Evolutionary conservation across 2,113 vertebrate genomes (phyloP).

Genomic region (Acanthisitta chloris): DNA sequence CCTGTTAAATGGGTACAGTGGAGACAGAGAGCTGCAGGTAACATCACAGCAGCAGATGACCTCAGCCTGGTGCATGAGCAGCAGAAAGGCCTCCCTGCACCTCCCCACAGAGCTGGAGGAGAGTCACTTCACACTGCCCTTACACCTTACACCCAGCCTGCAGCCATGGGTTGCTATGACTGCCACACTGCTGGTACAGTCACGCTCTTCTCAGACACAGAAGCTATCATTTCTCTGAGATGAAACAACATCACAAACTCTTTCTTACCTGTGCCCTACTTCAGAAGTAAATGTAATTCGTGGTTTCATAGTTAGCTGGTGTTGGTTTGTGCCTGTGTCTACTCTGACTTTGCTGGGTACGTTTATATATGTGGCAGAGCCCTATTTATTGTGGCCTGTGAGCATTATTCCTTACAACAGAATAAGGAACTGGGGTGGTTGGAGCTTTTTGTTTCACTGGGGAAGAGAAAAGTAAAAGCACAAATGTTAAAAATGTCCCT

Average conservation of each 20-base stretch:
- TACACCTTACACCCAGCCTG: too few relatives aligned
- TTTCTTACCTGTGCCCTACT: not conserved
- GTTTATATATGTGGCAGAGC: not conserved
- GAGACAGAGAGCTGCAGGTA: not conserved
- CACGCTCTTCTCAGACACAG: not conserved
- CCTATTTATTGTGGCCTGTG: not conserved
- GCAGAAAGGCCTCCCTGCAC: not conserved
- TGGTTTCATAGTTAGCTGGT: not conserved
- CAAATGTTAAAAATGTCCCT: not conserved
- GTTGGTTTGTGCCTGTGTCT: not conserved
- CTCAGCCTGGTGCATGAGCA: not conserved
- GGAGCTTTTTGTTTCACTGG: not conserved
- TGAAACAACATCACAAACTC: not conserved
- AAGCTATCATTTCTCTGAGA: not conserved
- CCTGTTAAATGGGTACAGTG: not conserved
- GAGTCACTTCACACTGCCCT: not conserved
- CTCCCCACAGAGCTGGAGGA: not conserved
- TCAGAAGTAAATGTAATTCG: conserved; percentile 10
- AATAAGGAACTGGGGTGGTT: not conserved
- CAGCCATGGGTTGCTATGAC: fast-evolving
- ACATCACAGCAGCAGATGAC: not conserved
- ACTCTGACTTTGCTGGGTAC: not conserved
- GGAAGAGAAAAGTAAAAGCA: not conserved
- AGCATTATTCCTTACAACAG: not conserved
- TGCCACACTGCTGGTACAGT: not conserved